Percentiles rank a stretch among this genome's conserved stretches.
Evolutionary conservation across 2,888 invertebrate genomes (phyloP).

Genomic region (Amphipyra berbera): DNA sequence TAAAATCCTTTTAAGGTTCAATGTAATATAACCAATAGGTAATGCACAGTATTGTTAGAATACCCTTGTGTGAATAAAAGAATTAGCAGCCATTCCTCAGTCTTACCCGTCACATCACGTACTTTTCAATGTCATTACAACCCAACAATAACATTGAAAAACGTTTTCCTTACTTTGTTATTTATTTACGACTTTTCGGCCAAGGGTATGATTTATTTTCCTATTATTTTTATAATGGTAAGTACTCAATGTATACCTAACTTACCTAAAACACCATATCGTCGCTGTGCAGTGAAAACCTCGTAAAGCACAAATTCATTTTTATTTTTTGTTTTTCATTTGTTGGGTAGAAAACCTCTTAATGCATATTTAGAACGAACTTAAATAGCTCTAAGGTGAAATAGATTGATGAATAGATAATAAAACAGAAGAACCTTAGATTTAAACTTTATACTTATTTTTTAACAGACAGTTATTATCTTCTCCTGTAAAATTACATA

Average conservation of each 20-base stretch:
- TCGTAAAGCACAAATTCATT: no score
- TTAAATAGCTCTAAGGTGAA: no score
- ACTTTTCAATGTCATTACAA: constrained; percentile 50
- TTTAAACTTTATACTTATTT: no score
- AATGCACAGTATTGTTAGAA: constrained; percentile 13
- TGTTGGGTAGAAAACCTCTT: no score
- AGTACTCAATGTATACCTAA: background rate
- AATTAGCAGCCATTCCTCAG: constrained; percentile 45
- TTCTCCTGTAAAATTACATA: no score
- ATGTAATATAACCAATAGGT: background rate
- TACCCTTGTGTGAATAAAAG: constrained; percentile 37
- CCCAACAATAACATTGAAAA: constrained; percentile 43
- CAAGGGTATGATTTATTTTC: constrained; percentile 37
- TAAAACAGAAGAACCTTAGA: no score
- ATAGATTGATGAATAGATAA: no score
- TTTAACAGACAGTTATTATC: no score
- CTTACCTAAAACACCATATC: no score
- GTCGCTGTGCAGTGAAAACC: no score
- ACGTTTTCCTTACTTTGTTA: constrained; percentile 47
- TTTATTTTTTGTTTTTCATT: no score
- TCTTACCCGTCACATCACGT: constrained; percentile 49
- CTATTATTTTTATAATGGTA: constrained; percentile 1
- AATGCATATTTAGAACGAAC: no score
- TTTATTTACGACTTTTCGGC: constrained; percentile 19
- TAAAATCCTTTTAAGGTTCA: background rate